phyloP scores from a whole-genome alignment of 2,797 vertebrate genomes.

The Buceros bicornis region DNA sequence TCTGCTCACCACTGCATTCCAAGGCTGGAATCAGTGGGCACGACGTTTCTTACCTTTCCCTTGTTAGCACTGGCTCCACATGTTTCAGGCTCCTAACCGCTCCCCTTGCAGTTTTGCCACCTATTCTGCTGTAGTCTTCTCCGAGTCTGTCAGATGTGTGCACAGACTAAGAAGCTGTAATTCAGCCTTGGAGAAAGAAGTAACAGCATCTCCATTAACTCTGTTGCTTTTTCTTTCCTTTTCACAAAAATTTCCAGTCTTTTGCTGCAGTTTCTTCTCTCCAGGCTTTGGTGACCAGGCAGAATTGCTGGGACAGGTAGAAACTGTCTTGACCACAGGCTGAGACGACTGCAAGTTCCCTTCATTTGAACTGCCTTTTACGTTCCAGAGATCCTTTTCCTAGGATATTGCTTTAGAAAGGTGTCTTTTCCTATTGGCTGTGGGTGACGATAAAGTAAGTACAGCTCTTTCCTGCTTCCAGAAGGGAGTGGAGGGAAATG shows the following conservation, averaged over 20 bases:
- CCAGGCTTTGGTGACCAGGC: background rate
- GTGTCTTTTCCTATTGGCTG: background rate
- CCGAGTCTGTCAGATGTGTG: background rate
- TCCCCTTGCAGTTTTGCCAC: background rate
- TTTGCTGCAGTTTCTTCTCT: background rate
- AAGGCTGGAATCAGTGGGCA: background rate
- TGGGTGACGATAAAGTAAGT: background rate
- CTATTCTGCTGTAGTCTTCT: background rate
- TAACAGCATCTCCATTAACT: background rate
- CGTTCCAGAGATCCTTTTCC: background rate
- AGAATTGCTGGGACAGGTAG: background rate
- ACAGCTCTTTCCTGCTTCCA: background rate
- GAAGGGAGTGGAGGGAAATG: background rate
- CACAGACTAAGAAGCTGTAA: background rate
- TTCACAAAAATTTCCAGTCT: background rate
- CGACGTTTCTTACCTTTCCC: background rate
- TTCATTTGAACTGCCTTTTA: background rate
- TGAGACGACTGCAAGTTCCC: background rate
- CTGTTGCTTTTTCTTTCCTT: background rate
- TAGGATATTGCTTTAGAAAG: background rate
- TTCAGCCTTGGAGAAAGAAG: background rate
- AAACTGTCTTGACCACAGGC: background rate
- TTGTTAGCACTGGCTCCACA: background rate
- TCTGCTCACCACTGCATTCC: background rate
- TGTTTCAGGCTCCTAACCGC: background rate